These are phyloP conservation scores for Ametastegia equiseti DNA, from an alignment of 2,888 invertebrate genomes.

Conservation along the genomic window DNA sequence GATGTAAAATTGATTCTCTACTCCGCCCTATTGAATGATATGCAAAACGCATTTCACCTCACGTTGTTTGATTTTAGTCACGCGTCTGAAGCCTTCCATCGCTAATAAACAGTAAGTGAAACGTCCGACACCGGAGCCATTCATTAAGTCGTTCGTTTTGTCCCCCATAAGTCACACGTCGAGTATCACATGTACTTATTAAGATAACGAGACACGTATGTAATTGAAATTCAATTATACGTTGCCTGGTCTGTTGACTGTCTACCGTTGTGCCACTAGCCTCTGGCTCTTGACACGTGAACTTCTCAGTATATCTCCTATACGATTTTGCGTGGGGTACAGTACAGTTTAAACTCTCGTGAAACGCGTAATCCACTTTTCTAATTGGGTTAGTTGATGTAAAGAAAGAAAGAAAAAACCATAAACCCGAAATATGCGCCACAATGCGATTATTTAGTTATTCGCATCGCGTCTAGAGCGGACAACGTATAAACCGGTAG, in stretches of 20 bases:
- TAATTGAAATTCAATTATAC: slow-evolving; percentile 42
- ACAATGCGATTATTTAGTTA: slow-evolving; percentile 48
- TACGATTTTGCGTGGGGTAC: background rate
- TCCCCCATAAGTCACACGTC: slow-evolving; percentile 38
- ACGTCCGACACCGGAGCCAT: slow-evolving; percentile 21
- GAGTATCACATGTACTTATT: slow-evolving; percentile 35
- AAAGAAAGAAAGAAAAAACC: slow-evolving; percentile 45
- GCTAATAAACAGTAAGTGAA: slow-evolving; percentile 35
- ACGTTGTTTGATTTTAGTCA: slow-evolving; percentile 11
- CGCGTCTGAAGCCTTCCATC: slow-evolving; percentile 8
- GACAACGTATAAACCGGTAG: slow-evolving; percentile 23
- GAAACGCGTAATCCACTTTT: slow-evolving; percentile 8
- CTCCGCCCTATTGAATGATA: background rate
- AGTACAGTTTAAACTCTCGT: background rate
- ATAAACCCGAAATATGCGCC: background rate
- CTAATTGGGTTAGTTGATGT: slow-evolving; percentile 51
- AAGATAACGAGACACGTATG: slow-evolving; percentile 45
- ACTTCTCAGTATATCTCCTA: slow-evolving; percentile 10
- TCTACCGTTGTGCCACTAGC: slow-evolving; percentile 35
- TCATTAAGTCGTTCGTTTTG: slow-evolving; percentile 36
- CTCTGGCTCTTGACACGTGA: slow-evolving; percentile 7
- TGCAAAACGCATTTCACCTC: background rate
- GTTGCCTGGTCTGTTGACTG: slow-evolving; percentile 23
- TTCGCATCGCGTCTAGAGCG: slow-evolving; percentile 64
- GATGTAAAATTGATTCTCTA: background rate